Conservation (phyloP, 2,797 vertebrate species). For the Zenarchopterus dispar region DNA sequence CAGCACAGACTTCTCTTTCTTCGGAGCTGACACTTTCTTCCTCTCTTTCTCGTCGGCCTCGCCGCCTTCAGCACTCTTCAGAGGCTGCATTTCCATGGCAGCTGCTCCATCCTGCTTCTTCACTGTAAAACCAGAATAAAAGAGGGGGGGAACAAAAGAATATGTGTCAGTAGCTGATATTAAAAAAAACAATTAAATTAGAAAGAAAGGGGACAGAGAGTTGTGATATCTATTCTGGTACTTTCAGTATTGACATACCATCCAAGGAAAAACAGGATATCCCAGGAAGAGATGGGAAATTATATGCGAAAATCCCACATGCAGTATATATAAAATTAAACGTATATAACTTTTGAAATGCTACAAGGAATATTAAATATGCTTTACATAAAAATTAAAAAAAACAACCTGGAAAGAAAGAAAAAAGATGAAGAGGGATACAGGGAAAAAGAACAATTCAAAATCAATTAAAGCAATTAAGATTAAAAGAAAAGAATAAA, state of each 20-base stretch:
- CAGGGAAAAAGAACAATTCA: neutral
- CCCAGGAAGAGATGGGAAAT: slow-evolving; percentile 5
- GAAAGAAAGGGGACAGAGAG: slow-evolving; percentile 15
- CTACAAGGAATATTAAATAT: neutral
- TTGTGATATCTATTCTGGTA: slow-evolving; percentile 16
- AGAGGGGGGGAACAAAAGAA: slow-evolving; percentile 15
- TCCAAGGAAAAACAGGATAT: slow-evolving; percentile 8
- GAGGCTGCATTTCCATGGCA: slow-evolving; percentile 99
- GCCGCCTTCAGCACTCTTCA: slow-evolving; percentile 97
- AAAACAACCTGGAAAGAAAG: slow-evolving; percentile 9
- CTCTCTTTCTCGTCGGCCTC: slow-evolving; percentile 93
- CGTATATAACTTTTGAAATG: neutral
- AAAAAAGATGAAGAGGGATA: neutral
- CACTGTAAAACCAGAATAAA: slow-evolving; percentile 78
- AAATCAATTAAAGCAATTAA: slow-evolving; percentile 1
- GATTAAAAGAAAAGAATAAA: neutral
- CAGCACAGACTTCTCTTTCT: slow-evolving; percentile 98
- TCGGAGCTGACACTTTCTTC: slow-evolving; percentile 91
- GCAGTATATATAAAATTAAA: neutral
- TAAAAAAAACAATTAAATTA: slow-evolving; percentile 7
- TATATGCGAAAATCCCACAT: slow-evolving; percentile 2
- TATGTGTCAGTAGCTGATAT: slow-evolving; percentile 33
- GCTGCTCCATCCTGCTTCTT: slow-evolving; percentile 98
- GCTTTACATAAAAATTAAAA: slow-evolving; percentile 1
- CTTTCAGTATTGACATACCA: slow-evolving; percentile 11